Evolutionary conservation across 2,113 vertebrate species (phyloP), one percentile per base, ranked within the genome.

Genomic region (Thamnophis sirtalis): DNA sequence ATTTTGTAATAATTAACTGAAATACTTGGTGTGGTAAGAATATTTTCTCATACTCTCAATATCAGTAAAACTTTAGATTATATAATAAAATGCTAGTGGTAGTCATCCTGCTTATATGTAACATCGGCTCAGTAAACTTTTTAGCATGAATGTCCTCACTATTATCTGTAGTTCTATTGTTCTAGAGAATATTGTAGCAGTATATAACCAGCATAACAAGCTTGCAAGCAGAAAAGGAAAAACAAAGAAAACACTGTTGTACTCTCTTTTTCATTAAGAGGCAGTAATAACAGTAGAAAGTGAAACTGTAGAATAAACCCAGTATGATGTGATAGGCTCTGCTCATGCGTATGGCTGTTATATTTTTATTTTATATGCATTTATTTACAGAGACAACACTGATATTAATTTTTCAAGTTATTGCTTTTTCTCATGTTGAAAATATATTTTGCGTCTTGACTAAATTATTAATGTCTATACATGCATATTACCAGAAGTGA

Each of bases 401-500:
- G 93, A 87, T 93, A 55, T 19, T 94, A 93, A 92, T 73, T 94
- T 96, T 92, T 95, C 89, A 91, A 94, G 92, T 92, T 95, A 94
- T 93, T 93, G 2, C 85, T 89, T 28, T 43, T 93, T 90, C 90
- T 3, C 87, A 84, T 92, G 28, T 93, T 95, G 92, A 93, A 93
- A 92, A 91, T 55, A 87, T 95, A 90, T 92, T 84, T 90, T 94
- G 89, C 56, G 85, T 53, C 94, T 90, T 90, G 92, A 91, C 94
- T 95, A 51, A 95, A 93, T 92, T 95, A 88, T 88, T 48, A 88
- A 89, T 86, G 56, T 95, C 95, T 94, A 88, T 50, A 49, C 94
- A 94, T 95, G 93, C 94, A 89, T 86, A 2, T 88, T 95, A 93
- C 86, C 94, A 38, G 58, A 95, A 95, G 93, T 96, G 96, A 96